Conservation (phyloP, 1,140 invertebrate species). For the Araneus ventricosus region DNA sequence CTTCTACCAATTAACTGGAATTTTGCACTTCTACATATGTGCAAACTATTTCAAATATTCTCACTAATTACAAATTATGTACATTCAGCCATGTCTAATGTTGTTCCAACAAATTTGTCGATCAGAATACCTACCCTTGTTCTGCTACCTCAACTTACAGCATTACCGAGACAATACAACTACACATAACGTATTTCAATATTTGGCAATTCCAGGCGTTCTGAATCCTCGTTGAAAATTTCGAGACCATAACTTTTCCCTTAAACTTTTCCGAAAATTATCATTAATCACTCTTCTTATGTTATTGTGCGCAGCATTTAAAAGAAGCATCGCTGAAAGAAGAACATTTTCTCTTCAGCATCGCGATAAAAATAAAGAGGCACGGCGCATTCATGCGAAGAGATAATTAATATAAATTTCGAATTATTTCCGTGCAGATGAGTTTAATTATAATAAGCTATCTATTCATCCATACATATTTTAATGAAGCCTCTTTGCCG, state of each 20-base stretch:
- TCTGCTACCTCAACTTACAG: no score
- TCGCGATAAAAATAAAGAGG: background rate
- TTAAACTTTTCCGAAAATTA: background rate
- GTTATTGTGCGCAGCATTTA: background rate
- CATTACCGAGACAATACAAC: no score
- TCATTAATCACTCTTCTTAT: background rate
- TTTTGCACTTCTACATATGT: no score
- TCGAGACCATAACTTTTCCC: background rate
- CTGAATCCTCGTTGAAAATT: background rate
- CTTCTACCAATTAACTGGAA: no score
- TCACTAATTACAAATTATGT: no score
- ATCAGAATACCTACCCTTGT: no score
- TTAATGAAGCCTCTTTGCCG: background rate
- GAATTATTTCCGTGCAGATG: slow-evolving; percentile 30
- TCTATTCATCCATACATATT: slow-evolving; percentile 16
- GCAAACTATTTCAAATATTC: no score
- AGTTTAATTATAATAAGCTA: slow-evolving; percentile 25
- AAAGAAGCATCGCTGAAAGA: background rate
- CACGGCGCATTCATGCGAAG: background rate
- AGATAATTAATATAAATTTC: slow-evolving; percentile 38
- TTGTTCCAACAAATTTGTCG: no score
- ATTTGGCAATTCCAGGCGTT: no score
- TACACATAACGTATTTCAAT: no score
- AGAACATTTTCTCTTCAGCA: background rate
- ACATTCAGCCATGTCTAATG: no score